phyloP scores from a whole-genome alignment of 2,113 vertebrate genomes.

The Ariopsis seemanni region DNA sequence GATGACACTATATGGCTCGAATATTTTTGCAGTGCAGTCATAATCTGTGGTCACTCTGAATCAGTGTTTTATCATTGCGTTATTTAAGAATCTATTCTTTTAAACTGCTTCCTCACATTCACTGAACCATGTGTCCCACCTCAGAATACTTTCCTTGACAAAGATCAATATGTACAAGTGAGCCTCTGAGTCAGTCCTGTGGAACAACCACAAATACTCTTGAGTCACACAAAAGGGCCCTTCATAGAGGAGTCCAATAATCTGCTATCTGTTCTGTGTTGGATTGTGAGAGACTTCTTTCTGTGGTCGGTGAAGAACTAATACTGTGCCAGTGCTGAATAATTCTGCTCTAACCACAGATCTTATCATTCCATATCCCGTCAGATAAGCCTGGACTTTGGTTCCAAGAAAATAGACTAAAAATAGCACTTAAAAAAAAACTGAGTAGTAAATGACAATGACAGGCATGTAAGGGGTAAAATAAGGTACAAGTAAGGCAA shows the following conservation, averaged over 20 bases:
- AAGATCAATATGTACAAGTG: slow-evolving; percentile 29
- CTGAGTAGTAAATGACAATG: neutral
- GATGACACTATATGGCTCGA: slow-evolving; percentile 58
- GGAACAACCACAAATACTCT: slow-evolving; percentile 25
- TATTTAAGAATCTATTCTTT: slow-evolving; percentile 42
- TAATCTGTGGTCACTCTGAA: slow-evolving; percentile 50
- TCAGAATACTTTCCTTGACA: slow-evolving; percentile 29
- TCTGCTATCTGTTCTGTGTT: slow-evolving; percentile 19
- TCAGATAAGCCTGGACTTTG: slow-evolving; percentile 3
- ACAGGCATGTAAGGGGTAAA: neutral
- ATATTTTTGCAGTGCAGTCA: slow-evolving; percentile 36
- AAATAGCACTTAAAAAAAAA: slow-evolving; percentile 32
- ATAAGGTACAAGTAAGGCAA: neutral
- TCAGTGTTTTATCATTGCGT: slow-evolving; percentile 38
- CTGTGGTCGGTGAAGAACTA: slow-evolving; percentile 19
- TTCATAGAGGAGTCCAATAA: slow-evolving; percentile 1
- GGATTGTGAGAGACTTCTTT: slow-evolving; percentile 14
- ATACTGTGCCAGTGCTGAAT: slow-evolving; percentile 1
- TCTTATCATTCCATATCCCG: slow-evolving; percentile 35
- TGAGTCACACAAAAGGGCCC: slow-evolving; percentile 20
- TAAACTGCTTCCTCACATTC: slow-evolving; percentile 33
- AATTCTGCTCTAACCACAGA: slow-evolving; percentile 35
- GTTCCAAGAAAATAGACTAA: slow-evolving; percentile 15
- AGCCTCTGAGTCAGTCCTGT: slow-evolving; percentile 9
- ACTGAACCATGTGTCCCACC: slow-evolving; percentile 28